Conservation (phyloP, 2,113 vertebrate species). For the Mellivora capensis region DNA sequence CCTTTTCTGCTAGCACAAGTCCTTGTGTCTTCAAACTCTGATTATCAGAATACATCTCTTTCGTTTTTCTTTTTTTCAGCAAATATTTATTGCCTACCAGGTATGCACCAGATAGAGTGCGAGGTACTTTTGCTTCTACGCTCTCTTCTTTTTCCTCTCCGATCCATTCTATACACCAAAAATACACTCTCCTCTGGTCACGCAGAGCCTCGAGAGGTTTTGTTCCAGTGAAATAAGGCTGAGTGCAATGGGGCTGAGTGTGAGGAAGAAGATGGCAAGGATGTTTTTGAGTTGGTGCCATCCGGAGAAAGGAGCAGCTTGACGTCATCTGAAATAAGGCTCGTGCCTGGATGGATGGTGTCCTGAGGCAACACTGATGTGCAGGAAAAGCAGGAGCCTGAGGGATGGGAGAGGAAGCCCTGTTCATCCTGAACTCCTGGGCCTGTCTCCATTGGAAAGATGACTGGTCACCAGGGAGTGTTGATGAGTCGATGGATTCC, state of each 20-base stretch:
- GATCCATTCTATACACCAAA: not conserved
- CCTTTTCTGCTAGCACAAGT: not conserved
- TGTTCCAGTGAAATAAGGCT: not conserved
- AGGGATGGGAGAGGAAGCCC: not conserved
- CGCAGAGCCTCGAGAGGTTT: not conserved
- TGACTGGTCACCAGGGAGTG: not conserved
- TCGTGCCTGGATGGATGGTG: not conserved
- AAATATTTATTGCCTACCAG: not conserved
- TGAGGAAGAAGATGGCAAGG: not conserved
- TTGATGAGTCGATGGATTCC: not conserved
- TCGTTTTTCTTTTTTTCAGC: not conserved
- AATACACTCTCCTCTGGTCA: not conserved
- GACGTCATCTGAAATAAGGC: not conserved
- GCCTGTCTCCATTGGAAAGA: not conserved
- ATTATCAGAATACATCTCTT: not conserved
- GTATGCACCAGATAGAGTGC: not conserved
- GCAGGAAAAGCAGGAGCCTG: not conserved
- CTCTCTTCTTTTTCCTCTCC: not conserved
- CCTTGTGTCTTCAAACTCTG: not conserved
- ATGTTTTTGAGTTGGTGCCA: not conserved
- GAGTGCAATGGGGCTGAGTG: not conserved
- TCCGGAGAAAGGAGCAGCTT: not conserved
- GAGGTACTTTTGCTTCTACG: not conserved
- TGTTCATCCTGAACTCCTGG: not conserved
- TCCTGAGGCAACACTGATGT: not conserved